These are phyloP conservation scores for Brachionus calyciflorus DNA, from an alignment of 1,140 invertebrate species.

Conservation along the genomic window DNA sequence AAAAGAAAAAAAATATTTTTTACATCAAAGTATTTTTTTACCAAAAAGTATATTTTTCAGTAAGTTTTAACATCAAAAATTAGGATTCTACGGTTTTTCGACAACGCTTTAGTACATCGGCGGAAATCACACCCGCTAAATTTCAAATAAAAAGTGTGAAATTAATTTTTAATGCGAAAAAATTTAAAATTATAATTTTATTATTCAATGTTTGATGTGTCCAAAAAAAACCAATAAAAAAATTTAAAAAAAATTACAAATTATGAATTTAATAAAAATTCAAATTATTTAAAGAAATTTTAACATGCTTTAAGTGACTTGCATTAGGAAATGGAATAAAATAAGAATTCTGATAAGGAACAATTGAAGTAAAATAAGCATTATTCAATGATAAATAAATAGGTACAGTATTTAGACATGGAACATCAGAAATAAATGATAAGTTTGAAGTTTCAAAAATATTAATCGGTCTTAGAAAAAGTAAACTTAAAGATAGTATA, in stretches of 20 bases:
- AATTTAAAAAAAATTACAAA: background rate
- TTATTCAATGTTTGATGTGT: background rate
- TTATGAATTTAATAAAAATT: too few species aligned
- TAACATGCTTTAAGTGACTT: background rate
- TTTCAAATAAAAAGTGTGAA: background rate
- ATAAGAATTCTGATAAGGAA: too few species aligned
- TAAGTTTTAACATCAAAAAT: too few species aligned
- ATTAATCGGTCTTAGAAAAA: background rate
- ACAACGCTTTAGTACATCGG: background rate
- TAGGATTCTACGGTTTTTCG: too few species aligned
- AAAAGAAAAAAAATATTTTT: too few species aligned
- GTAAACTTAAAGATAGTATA: background rate
- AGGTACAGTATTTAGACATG: background rate
- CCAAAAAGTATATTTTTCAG: too few species aligned
- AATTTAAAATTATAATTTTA: background rate
- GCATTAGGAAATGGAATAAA: background rate
- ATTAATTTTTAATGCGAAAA: background rate
- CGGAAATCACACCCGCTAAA: background rate
- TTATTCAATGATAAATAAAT: constrained; percentile 4
- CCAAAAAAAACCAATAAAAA: background rate
- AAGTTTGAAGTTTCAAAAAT: background rate
- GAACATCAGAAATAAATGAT: constrained; percentile 6
- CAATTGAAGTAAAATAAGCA: background rate
- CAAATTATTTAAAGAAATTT: background rate
- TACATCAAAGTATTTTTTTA: too few species aligned